Percentiles rank a stretch among this genome's conserved stretches.
phyloP scores from a whole-genome alignment of 2,888 invertebrate species.

The Carabus problematicus region DNA sequence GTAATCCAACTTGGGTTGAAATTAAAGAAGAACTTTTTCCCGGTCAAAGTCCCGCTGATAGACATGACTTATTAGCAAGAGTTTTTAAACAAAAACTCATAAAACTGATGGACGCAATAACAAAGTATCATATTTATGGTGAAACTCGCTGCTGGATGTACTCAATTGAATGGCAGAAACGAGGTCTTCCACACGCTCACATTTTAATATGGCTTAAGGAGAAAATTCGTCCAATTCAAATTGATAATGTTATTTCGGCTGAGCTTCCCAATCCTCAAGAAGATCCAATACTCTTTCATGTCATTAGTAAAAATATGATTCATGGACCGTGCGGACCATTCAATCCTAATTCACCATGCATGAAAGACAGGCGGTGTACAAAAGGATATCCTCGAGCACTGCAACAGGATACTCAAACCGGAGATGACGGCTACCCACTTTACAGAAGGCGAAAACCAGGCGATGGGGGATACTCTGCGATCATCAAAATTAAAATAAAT shows the following conservation, averaged over 20 bases:
- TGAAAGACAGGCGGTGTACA: slow-evolving; percentile 48
- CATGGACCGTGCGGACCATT: slow-evolving; percentile 52
- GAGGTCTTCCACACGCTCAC: slow-evolving; percentile 51
- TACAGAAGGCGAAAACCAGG: slow-evolving; percentile 44
- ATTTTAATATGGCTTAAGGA: slow-evolving; percentile 51
- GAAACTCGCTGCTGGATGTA: slow-evolving; percentile 50
- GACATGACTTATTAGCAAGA: slow-evolving; percentile 49
- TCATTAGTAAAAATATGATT: slow-evolving; percentile 53
- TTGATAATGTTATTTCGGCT: slow-evolving; percentile 52
- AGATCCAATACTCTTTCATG: slow-evolving; percentile 49
- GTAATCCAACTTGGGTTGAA: slow-evolving; percentile 50
- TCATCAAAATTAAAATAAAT: slow-evolving; percentile 41
- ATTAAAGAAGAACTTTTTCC: slow-evolving; percentile 44
- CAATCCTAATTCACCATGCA: slow-evolving; percentile 48
- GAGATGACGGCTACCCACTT: slow-evolving; percentile 49
- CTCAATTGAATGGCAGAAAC: slow-evolving; percentile 51
- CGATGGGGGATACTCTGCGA: background rate
- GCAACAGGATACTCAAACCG: slow-evolving; percentile 47
- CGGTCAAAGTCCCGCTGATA: slow-evolving; percentile 41
- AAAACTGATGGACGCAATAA: slow-evolving; percentile 45
- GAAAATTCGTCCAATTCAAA: slow-evolving; percentile 50
- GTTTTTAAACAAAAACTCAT: slow-evolving; percentile 49
- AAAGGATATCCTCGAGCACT: slow-evolving; percentile 47
- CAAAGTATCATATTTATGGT: slow-evolving; percentile 48
- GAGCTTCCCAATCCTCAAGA: slow-evolving; percentile 50